Conservation (phyloP, 2,797 vertebrate species). For the Otus scops region DNA sequence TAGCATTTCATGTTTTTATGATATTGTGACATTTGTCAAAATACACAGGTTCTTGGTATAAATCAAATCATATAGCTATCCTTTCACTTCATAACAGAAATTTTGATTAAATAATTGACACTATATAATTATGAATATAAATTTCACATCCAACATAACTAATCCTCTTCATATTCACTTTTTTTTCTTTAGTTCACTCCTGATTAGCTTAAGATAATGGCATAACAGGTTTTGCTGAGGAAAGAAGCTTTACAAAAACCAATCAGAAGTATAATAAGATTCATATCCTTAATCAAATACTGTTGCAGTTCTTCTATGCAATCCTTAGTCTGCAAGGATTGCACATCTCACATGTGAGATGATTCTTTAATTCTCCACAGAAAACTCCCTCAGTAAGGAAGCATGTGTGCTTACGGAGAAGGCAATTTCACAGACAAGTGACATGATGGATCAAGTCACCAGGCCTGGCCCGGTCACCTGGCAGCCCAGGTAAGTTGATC, state of each 20-base stretch:
- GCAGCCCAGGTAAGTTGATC: not conserved
- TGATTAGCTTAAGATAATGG: not conserved
- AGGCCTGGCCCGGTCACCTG: not conserved
- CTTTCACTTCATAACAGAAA: not conserved
- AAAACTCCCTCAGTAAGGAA: not conserved
- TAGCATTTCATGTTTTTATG: not conserved
- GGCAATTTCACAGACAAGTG: not conserved
- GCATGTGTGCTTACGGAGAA: accelerated
- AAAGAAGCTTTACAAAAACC: not conserved
- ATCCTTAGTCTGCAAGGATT: not conserved
- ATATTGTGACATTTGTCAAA: constrained; percentile 24
- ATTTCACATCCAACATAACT: not conserved
- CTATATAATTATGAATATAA: not conserved
- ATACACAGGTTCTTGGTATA: not conserved
- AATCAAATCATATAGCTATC: not conserved
- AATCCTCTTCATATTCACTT: not conserved
- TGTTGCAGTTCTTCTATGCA: not conserved
- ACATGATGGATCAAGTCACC: not conserved
- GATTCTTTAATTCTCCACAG: not conserved
- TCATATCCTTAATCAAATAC: not conserved
- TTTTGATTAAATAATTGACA: not conserved
- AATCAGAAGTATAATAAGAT: not conserved
- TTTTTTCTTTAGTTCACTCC: not conserved
- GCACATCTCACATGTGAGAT: not conserved
- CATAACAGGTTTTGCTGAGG: not conserved